phyloP scores from a whole-genome alignment of 2,888 invertebrate genomes.

The Idaea aversata region DNA sequence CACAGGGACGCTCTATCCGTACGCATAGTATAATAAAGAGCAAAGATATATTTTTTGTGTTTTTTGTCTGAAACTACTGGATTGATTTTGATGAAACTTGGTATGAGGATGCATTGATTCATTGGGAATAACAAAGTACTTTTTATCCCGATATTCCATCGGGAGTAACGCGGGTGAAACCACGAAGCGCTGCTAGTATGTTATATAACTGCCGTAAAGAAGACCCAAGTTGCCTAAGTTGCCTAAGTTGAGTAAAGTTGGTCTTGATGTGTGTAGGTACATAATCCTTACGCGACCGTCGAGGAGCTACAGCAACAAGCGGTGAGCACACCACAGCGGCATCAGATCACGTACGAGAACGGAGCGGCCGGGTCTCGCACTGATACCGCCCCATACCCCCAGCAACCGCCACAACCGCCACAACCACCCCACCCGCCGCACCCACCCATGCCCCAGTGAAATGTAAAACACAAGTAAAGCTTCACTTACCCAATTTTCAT shows the following conservation, averaged over 20 bases:
- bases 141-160: too few relatives aligned
- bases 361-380: neutral
- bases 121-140: too few relatives aligned
- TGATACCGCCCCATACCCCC: conserved; percentile 11
- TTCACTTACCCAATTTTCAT: neutral
- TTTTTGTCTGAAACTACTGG: too few relatives aligned
- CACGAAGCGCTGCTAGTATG: too few relatives aligned
- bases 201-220: neutral
- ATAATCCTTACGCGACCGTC: conserved; percentile 39
- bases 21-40: too few relatives aligned
- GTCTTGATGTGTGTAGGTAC: conserved; percentile 37
- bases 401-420: conserved; percentile 11
- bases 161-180: too few relatives aligned
- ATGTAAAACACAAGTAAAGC: neutral
- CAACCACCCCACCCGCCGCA: conserved; percentile 15
- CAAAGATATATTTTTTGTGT: too few relatives aligned
- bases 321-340: conserved; percentile 34
- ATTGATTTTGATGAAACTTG: too few relatives aligned
- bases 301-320: conserved; percentile 45
- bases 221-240: neutral
- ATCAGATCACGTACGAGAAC: conserved; percentile 47
- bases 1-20: too few relatives aligned
- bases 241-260: neutral
- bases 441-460: conserved; percentile 47
- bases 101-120: too few relatives aligned